phyloP scores from a whole-genome alignment of 2,888 invertebrate species.

The Amiota communis region DNA sequence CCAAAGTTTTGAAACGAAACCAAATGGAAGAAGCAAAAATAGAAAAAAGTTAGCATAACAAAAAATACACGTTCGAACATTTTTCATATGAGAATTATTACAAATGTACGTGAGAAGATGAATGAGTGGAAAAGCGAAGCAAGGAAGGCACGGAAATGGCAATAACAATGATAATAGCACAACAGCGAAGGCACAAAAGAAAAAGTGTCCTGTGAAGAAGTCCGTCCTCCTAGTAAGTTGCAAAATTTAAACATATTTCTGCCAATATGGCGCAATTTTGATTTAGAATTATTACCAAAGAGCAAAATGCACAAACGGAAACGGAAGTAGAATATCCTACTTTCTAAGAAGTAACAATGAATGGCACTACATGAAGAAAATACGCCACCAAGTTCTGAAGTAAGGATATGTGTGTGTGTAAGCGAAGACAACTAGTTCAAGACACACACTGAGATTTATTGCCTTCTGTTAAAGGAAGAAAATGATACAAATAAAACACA shows the following conservation, averaged over 20 bases:
- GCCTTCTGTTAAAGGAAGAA: not conserved
- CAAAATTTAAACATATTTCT: slow-evolving; percentile 35
- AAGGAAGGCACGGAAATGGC: not conserved
- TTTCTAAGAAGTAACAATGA: too few relatives aligned
- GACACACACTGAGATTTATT: slow-evolving; percentile 3
- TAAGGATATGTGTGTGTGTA: slow-evolving; percentile 1
- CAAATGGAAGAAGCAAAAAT: not conserved
- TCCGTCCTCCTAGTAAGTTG: not conserved
- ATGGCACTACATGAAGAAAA: not conserved
- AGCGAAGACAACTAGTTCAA: not conserved
- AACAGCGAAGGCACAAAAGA: slow-evolving; percentile 8
- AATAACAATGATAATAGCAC: slow-evolving; percentile 1
- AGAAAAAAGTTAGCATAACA: slow-evolving; percentile 2
- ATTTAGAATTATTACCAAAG: slow-evolving; percentile 32
- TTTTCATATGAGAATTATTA: slow-evolving; percentile 51
- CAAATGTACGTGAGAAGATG: slow-evolving; percentile 48
- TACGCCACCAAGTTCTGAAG: not conserved
- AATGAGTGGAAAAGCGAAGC: not conserved
- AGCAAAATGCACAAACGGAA: not conserved
- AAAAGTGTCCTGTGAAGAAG: not conserved
- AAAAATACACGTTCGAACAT: slow-evolving; percentile 45
- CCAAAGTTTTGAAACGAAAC: not conserved
- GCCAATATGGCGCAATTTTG: slow-evolving; percentile 35
- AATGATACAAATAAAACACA: not conserved
- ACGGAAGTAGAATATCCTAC: not conserved